Evolutionary conservation across 23 tunicate species (phyloP), one percentile per base, ranked within the genome.

Genomic region (Phallusia fumigata): DNA sequence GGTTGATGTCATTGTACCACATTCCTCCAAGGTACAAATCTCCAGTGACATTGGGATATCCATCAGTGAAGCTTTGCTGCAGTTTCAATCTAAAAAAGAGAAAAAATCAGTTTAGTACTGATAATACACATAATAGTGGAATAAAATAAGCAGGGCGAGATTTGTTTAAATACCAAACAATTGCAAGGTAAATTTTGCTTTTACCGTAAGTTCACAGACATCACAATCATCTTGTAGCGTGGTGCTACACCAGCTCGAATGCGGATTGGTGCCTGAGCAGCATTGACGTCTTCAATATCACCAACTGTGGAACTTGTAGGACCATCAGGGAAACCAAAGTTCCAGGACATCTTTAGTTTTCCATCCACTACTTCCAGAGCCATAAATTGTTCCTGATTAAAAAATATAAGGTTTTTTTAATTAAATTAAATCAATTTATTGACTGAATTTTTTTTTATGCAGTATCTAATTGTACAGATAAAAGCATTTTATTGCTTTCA

Each of bases 301-400:
- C 33, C 82, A 35, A 82, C 52, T 64, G 75, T 52, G 11, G 75
- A 80, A 18, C 52, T 81, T 19, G n/a, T 49, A 0, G 95, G 91
- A 18, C 91, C 93, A 35, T 52, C 74, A 6, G 73, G 73, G 65
- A 87, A 95, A 21, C 90, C 96, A 64, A 95, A 90, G 83, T 95
- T 95, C 88, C 82, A 95, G 15, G 81, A 36, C 74, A 90, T 69
- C 36, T 64, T 81, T 40, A 92, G 78, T 19, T 78, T 79, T 24
- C 99, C 99, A 69, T 87, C 86, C 18, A 52, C 85, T 50, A 91
- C 40, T 80, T 95, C 97, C 50, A 95, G 75, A 15, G 99, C 99
- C 47, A 90, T 34, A 83, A 90, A 95, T 80, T 90, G 95, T 33
- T 91, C 82, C 90, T 95, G 34, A 81, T 58, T 6, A 58, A 6